A percentile compares a stretch with the other conserved stretches of the same genome.
Evolutionary conservation across 2,797 vertebrate species (phyloP).

Genomic region (Apodemus agrarius): DNA sequence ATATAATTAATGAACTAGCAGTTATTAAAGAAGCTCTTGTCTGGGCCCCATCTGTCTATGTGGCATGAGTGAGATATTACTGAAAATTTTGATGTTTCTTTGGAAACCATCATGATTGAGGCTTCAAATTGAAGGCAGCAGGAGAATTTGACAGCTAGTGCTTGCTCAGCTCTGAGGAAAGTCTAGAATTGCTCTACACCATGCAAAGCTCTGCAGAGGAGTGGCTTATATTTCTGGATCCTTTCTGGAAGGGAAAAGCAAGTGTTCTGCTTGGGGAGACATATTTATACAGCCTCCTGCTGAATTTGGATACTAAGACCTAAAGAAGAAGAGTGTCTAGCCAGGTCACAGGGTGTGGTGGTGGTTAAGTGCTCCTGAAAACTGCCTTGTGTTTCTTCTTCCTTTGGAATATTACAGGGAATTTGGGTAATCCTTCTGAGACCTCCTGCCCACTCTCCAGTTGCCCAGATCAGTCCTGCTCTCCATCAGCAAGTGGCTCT

Average conservation of each 20-base stretch:
- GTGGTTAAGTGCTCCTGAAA: neutral
- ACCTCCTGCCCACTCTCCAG: neutral
- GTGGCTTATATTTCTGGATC: neutral
- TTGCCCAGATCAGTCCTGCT: neutral
- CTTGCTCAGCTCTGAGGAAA: neutral
- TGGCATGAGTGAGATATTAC: neutral
- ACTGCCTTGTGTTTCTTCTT: neutral
- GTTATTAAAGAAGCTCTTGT: constrained; percentile 71
- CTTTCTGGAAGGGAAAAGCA: neutral
- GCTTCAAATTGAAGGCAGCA: neutral
- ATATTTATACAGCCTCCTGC: neutral
- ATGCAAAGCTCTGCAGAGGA: neutral
- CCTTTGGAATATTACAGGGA: neutral
- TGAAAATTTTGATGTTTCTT: neutral
- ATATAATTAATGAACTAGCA: constrained; percentile 70
- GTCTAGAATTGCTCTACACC: neutral
- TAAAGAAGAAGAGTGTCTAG: neutral
- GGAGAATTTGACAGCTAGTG: neutral
- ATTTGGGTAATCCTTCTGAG: neutral
- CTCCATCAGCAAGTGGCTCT: neutral
- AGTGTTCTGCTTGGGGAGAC: neutral
- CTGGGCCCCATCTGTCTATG: constrained; percentile 1
- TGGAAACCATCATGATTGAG: neutral
- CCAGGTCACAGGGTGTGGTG: too few species aligned
- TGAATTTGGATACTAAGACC: too few species aligned